A percentile compares a stretch with the other conserved stretches of the same genome.
Evolutionary conservation across 2,888 invertebrate species (phyloP).

Genomic region (Nudaria mundana): DNA sequence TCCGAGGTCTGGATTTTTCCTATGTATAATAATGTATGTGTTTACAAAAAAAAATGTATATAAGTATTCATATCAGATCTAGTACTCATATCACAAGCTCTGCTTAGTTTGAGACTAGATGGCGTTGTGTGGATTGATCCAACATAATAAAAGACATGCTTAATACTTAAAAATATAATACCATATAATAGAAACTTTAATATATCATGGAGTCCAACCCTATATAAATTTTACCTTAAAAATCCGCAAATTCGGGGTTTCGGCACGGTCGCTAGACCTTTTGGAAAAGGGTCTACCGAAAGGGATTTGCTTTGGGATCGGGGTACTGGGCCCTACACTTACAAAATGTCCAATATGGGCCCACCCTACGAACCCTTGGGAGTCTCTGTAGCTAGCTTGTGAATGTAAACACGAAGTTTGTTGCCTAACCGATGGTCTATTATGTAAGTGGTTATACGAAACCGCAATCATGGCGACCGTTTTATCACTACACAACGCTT

Average conservation of each 20-base stretch:
- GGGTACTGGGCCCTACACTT: slow-evolving; percentile 70
- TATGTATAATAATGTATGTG: no score
- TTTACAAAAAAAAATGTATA: no score
- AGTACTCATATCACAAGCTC: no score
- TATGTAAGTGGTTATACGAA: slow-evolving; percentile 43
- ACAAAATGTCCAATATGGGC: slow-evolving; percentile 80
- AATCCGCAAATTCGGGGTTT: slow-evolving; percentile 78
- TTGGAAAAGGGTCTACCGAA: slow-evolving; percentile 74
- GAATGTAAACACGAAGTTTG: slow-evolving; percentile 75
- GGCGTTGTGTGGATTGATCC: no score
- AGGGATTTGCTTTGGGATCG: slow-evolving; percentile 79
- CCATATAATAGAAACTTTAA: slow-evolving; percentile 36
- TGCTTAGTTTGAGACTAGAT: no score
- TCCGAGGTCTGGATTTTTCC: no score
- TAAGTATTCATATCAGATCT: no score
- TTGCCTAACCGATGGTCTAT: slow-evolving; percentile 53
- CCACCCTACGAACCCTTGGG: slow-evolving; percentile 55
- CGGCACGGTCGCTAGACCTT: slow-evolving; percentile 72
- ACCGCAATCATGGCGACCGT: slow-evolving; percentile 19
- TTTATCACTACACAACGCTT: no score
- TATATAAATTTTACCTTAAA: slow-evolving; percentile 81
- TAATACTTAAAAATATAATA: slow-evolving; percentile 37
- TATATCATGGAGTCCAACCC: slow-evolving; percentile 46
- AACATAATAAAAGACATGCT: no score
- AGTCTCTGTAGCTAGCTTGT: slow-evolving; percentile 61